phyloP scores from a whole-genome alignment of 2,113 vertebrate species.

The Anthoscopus minutus region DNA sequence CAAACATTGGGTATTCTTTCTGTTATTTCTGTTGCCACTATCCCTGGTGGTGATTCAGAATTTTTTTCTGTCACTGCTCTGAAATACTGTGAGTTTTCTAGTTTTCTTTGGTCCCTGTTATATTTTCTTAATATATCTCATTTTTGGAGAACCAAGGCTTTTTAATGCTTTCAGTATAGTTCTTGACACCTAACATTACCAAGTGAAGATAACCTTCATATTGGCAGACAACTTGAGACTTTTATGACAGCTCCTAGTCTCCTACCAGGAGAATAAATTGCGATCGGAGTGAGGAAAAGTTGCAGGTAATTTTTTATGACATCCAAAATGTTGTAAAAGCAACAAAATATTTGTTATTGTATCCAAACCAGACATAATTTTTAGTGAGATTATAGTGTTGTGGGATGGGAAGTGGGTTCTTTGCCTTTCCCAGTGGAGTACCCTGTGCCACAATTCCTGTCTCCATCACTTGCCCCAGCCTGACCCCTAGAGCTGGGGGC shows the following conservation, averaged over 20 bases:
- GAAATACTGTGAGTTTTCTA: background rate
- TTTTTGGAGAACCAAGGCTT: background rate
- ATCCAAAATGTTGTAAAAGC: background rate
- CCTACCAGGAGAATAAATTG: background rate
- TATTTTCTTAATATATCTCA: background rate
- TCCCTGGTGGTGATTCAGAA: background rate
- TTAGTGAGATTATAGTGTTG: background rate
- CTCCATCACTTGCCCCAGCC: accelerated
- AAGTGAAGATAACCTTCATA: background rate
- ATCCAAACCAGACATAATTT: background rate
- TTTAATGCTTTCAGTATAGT: background rate
- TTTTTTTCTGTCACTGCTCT: background rate
- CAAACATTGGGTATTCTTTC: background rate
- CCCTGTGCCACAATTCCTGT: accelerated
- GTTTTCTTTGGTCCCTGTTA: background rate
- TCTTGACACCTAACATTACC: background rate
- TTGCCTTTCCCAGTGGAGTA: background rate
- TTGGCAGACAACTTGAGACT: background rate
- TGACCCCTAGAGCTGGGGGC: accelerated
- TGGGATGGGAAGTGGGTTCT: background rate
- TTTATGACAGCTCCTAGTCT: background rate
- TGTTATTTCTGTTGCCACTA: background rate
- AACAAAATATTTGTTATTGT: background rate
- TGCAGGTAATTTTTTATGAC: background rate
- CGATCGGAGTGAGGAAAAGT: background rate